Conservation (phyloP, 2,797 vertebrate genomes). For the Nyctibius grandis region DNA sequence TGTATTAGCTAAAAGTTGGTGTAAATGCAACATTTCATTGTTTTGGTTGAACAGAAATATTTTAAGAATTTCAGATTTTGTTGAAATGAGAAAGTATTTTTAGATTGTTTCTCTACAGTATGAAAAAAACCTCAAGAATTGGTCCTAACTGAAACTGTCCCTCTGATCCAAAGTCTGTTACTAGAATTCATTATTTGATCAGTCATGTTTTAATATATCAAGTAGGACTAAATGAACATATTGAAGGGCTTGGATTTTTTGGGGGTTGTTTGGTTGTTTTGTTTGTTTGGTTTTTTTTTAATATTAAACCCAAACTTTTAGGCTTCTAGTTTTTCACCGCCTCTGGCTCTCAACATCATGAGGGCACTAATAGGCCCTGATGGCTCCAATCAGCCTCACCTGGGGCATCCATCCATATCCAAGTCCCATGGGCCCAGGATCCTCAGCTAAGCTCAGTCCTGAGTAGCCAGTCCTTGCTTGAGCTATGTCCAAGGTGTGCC, state of each 20-base stretch:
- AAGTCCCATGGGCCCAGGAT: accelerated
- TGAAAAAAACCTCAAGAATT: background rate
- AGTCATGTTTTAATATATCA: background rate
- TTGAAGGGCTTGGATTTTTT: background rate
- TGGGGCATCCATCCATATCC: background rate
- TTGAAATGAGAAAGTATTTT: background rate
- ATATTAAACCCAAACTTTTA: background rate
- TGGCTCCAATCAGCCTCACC: background rate
- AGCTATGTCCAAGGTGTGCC: background rate
- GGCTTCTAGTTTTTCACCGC: background rate
- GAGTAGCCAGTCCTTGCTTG: background rate
- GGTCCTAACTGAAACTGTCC: background rate
- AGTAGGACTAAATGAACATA: background rate
- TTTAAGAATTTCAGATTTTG: background rate
- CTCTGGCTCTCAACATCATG: background rate
- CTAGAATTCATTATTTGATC: background rate
- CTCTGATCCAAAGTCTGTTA: background rate
- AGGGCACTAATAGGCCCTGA: background rate
- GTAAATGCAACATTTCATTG: background rate
- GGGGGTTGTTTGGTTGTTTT: background rate
- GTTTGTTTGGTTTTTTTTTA: background rate
- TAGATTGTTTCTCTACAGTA: background rate
- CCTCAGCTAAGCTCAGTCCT: background rate
- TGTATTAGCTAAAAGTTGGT: background rate
- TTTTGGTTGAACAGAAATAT: background rate